phyloP scores from a whole-genome alignment of 2,888 invertebrate species.

The Eutolmus rufibarbis region DNA sequence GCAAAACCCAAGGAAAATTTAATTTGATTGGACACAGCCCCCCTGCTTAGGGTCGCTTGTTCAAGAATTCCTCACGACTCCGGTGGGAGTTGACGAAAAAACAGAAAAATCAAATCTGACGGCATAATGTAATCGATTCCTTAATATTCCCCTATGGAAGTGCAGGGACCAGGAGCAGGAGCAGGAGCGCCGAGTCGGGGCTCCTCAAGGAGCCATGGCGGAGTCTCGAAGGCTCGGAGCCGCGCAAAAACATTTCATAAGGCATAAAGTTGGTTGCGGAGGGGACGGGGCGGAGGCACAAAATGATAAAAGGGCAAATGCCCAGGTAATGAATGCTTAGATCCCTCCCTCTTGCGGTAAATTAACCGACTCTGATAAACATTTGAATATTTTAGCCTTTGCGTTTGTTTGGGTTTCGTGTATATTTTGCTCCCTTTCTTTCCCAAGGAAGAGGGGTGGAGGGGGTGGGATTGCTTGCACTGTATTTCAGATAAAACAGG shows the following conservation, averaged over 20 bases:
- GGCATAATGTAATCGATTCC: neutral
- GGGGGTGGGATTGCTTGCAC: neutral
- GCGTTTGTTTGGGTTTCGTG: neutral
- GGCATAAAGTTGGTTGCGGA: neutral
- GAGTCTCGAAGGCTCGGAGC: neutral
- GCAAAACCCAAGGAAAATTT: neutral
- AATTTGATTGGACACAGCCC: neutral
- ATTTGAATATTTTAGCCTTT: neutral
- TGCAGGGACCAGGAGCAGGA: neutral
- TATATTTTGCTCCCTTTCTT: neutral
- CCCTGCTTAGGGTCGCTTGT: neutral
- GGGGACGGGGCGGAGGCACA: neutral
- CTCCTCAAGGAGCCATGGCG: neutral
- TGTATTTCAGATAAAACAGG: neutral
- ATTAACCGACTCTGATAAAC: neutral
- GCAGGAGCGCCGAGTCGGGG: neutral
- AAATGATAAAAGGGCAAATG: neutral
- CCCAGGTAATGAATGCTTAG: neutral
- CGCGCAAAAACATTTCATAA: neutral
- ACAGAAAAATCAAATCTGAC: neutral
- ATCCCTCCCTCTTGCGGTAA: neutral
- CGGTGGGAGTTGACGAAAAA: neutral
- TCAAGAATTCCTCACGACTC: neutral
- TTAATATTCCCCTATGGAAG: neutral
- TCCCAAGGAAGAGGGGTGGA: neutral